A percentile compares a stretch with the other conserved stretches of the same genome.
phyloP scores from a whole-genome alignment of 2,113 vertebrate genomes.

The Gobius niger region DNA sequence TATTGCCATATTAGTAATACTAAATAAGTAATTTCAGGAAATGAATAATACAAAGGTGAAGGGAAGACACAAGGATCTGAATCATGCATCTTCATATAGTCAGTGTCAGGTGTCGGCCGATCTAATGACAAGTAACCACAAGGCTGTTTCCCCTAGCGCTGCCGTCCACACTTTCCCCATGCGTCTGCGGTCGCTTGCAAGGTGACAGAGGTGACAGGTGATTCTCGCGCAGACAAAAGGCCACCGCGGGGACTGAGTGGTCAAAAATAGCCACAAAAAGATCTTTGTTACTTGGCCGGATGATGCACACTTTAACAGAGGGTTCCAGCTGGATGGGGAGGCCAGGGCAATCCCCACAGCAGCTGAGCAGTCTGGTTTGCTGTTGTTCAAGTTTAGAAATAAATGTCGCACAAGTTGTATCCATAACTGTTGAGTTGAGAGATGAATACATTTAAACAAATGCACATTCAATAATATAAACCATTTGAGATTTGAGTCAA shows the following conservation, averaged over 20 bases:
- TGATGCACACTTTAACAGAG: constrained; percentile 53
- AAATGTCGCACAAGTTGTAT: background rate
- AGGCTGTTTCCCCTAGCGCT: background rate
- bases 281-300: constrained; percentile 47
- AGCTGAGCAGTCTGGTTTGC: constrained; percentile 17
- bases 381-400: background rate
- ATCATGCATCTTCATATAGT: background rate
- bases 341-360: constrained; percentile 55
- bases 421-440: background rate
- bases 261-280: constrained; percentile 60
- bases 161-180: constrained; percentile 6
- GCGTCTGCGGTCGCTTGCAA: constrained; percentile 39
- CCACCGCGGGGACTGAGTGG: constrained; percentile 38
- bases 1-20: background rate
- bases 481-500: too few species aligned
- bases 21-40: too few species aligned
- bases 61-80: background rate
- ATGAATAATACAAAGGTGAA: background rate
- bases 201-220: constrained; percentile 63
- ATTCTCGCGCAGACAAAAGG: constrained; percentile 59
- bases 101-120: background rate
- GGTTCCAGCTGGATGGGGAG: constrained; percentile 28
- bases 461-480: too few species aligned
- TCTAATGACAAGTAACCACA: background rate
- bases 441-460: too few species aligned